Evolutionary conservation across 92 coral and sea anemone genomes (phyloP), one percentile per base, ranked within the genome.

Genomic region (Heteractis magnifica): DNA sequence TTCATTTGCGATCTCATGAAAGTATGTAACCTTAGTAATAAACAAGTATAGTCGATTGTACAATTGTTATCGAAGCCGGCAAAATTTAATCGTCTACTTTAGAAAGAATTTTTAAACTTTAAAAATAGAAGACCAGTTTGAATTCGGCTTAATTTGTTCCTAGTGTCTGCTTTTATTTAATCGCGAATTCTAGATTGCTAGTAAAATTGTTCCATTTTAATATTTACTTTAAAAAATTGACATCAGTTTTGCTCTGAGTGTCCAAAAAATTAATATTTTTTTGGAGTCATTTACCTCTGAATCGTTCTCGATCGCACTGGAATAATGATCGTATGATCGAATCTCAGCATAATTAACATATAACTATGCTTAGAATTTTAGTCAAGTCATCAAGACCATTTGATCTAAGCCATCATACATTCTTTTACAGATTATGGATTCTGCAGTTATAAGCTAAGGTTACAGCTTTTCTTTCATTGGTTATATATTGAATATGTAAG

Each of bases 331-430:
- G 4, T 1, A 21, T 68, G 73, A 34, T 34, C 3, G 44, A 68
- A 50, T 68, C 73, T 20, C 23, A 62, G 20, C 21, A 68, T 68
- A 26, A 26, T 68, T 23, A 10, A 68, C 3, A 68, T 50, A 68
- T 26, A 68, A 48, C 13, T 68, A 68, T 68, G 73, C 73, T 26
- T 68, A 68, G 73, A 68, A 68, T 68, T 68, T 68, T 68, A 68
- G 14, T 26, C 10, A 10, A 68, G 23, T 20, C 49, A 20, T 68
- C 73, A 48, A 41, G 73, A 68, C 26, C 73, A 68, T 68, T 68
- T 26, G 50, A 68, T 68, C 73, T 68, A 10, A 13, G 49, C 73
- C 23, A 68, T 18, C 15, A 26, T 68, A 15, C 73, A 68, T 68
- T 20, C 73, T 68, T 68, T 23, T 20, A 26, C 70, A 68, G 73